Percentiles rank a stretch among this genome's conserved stretches.
Conservation (phyloP, 2,113 vertebrate species). For the Vicugna pacos region DNA sequence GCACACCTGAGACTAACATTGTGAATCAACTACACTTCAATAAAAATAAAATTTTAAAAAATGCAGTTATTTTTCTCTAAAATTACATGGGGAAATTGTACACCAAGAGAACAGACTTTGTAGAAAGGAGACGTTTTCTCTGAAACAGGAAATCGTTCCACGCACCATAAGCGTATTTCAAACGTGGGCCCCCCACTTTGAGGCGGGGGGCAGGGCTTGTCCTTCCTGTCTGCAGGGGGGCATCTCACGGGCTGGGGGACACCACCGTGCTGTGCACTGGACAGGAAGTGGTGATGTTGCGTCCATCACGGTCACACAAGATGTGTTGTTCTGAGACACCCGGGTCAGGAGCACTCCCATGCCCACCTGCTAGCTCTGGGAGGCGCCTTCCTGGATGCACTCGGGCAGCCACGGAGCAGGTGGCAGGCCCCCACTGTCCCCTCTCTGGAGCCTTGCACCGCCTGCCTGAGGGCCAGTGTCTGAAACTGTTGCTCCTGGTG, state of each 20-base stretch:
- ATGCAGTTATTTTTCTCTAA: background rate
- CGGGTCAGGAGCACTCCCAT: background rate
- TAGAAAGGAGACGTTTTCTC: background rate
- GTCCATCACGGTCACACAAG: fast-evolving
- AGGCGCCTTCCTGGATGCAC: background rate
- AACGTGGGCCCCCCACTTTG: fast-evolving
- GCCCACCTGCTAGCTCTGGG: fast-evolving
- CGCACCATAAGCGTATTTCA: fast-evolving
- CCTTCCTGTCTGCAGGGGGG: background rate
- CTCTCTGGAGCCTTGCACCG: background rate
- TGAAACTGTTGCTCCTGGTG: fast-evolving
- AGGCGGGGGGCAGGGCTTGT: background rate
- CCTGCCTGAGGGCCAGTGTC: background rate
- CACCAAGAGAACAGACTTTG: fast-evolving
- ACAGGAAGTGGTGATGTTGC: fast-evolving
- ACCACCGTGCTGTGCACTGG: fast-evolving
- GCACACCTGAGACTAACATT: too few relatives aligned
- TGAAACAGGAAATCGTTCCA: background rate
- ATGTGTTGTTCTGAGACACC: background rate
- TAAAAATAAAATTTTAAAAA: too few relatives aligned
- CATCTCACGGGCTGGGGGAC: fast-evolving
- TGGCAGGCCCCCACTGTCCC: background rate
- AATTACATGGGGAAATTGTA: background rate
- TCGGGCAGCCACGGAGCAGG: background rate
- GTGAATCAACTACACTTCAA: too few relatives aligned